Conservation (phyloP, 2,888 invertebrate genomes). For the Lepidonotus clava region DNA sequence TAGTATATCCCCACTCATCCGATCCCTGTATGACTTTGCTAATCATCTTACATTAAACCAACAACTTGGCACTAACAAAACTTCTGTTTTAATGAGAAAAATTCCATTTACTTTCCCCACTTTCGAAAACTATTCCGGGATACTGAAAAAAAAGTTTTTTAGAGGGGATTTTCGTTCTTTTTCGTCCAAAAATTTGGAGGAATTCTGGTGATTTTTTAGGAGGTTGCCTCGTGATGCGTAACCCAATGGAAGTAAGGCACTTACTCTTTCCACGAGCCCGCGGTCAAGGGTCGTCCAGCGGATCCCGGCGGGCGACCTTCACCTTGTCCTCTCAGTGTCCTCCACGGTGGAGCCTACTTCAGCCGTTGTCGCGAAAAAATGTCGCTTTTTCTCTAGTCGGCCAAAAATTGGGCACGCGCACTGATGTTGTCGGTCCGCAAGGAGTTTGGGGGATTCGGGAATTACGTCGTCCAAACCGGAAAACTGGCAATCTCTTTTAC, state of each 20-base stretch:
- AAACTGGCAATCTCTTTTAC: conserved; percentile 23
- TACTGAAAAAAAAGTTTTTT: no score
- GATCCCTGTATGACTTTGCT: no score
- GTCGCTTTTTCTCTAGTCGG: neutral
- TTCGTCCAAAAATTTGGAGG: neutral
- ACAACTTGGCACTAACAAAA: no score
- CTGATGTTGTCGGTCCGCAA: neutral
- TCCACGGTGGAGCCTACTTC: neutral
- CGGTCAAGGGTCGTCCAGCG: no score
- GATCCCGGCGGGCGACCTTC: conserved; percentile 11
- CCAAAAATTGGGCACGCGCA: neutral
- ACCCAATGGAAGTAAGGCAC: conserved; percentile 56
- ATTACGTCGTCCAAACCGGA: no score
- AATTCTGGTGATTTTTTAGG: conserved; percentile 56
- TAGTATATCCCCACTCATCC: no score
- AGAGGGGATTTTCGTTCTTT: no score
- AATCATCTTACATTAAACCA: no score
- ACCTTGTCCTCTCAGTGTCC: conserved; percentile 18
- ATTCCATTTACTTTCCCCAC: no score
- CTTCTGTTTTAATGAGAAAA: no score
- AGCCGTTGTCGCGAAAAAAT: neutral
- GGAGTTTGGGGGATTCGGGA: neutral
- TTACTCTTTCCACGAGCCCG: conserved; percentile 51
- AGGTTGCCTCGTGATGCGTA: conserved; percentile 51
- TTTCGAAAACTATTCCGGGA: no score